A percentile compares a stretch with the other conserved stretches of the same genome.
Evolutionary conservation across 2,797 vertebrate genomes (phyloP).

Genomic region (Artibeus lituratus): DNA sequence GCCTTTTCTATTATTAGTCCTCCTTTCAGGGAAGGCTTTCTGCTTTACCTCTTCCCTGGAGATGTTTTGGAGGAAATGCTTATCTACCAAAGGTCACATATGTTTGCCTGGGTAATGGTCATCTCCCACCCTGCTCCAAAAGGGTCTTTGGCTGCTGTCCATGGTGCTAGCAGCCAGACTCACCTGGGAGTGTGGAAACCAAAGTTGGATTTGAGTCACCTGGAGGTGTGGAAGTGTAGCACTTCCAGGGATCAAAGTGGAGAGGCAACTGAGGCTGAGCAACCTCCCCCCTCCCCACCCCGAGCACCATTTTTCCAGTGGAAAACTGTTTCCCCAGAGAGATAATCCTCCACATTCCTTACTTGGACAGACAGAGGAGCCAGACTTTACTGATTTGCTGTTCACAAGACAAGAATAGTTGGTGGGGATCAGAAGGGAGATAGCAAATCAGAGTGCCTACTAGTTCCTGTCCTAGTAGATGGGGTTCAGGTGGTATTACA

Average conservation of each 20-base stretch:
- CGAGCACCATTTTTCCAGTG: not conserved
- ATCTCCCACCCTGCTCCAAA: not conserved
- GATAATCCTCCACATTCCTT: not conserved
- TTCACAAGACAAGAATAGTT: slow-evolving; percentile 32
- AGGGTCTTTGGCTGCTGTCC: slow-evolving; percentile 49
- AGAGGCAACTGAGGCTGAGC: not conserved
- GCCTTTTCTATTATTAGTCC: slow-evolving; percentile 53
- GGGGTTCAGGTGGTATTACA: not conserved
- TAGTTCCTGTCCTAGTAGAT: not conserved
- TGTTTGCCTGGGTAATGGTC: not conserved
- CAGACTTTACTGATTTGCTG: not conserved
- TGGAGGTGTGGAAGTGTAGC: not conserved
- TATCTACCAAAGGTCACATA: not conserved
- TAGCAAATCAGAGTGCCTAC: slow-evolving; percentile 19
- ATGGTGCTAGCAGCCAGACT: slow-evolving; percentile 68
- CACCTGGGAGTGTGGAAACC: not conserved
- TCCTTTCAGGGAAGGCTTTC: slow-evolving; percentile 21
- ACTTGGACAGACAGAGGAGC: not conserved
- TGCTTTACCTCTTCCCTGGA: not conserved
- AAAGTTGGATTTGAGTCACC: not conserved
- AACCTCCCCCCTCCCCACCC: not conserved
- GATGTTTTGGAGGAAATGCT: slow-evolving; percentile 13
- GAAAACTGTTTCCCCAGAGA: slow-evolving; percentile 17
- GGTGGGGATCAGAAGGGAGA: not conserved
- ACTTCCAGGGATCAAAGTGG: not conserved